Conservation (phyloP, 1,140 invertebrate species). For the Lethocerus indicus region DNA sequence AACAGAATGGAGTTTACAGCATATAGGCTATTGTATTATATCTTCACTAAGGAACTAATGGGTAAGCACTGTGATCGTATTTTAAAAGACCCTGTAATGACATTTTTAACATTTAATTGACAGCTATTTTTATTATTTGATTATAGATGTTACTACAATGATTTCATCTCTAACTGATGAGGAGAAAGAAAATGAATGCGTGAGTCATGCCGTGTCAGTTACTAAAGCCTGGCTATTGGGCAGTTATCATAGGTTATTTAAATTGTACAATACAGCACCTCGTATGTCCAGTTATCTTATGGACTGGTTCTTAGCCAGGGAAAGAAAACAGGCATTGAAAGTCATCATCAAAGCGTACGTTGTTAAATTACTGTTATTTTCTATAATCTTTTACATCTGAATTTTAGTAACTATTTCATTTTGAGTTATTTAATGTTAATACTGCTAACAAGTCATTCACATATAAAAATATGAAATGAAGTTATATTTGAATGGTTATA, state of each 20-base stretch:
- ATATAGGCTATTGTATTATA: conserved; percentile 91
- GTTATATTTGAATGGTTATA: neutral
- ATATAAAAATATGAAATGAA: neutral
- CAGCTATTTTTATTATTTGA: conserved; percentile 15
- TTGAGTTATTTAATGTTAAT: neutral
- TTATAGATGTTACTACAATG: conserved; percentile 81
- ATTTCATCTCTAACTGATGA: conserved; percentile 57
- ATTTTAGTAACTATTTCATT: neutral
- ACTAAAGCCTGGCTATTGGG: conserved; percentile 77
- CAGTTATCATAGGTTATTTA: conserved; percentile 86
- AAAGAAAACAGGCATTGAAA: conserved; percentile 79
- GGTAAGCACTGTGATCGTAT: conserved; percentile 38
- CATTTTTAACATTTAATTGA: neutral
- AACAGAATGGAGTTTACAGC: conserved; percentile 82
- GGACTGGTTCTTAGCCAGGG: conserved; percentile 91
- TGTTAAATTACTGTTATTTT: conserved; percentile 11
- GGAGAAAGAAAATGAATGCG: conserved; percentile 68
- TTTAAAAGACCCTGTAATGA: neutral
- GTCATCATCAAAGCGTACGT: conserved; percentile 93
- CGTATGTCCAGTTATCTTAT: conserved; percentile 92
- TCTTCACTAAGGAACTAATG: conserved; percentile 90
- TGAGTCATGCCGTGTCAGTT: conserved; percentile 72
- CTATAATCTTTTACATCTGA: neutral
- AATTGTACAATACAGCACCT: conserved; percentile 70
- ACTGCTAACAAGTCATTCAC: neutral